These are phyloP conservation scores for Centropyge bicolor DNA, from an alignment of 2,797 vertebrate species.

Conservation along the genomic window DNA sequence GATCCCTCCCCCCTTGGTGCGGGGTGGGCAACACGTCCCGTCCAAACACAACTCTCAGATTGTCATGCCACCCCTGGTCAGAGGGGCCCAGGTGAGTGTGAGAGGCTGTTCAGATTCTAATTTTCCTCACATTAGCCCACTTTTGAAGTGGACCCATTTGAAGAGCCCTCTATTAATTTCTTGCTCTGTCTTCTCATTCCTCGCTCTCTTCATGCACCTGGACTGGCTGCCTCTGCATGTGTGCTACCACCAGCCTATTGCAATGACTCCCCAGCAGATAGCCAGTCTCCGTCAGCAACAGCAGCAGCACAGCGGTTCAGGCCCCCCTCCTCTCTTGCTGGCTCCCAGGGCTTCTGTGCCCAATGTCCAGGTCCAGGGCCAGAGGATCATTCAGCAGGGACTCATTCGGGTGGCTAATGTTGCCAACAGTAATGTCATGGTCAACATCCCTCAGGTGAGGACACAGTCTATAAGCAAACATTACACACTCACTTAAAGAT, in stretches of 20 bases:
- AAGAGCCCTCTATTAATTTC: background rate
- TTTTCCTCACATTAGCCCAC: background rate
- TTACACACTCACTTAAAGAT: background rate
- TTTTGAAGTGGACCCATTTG: background rate
- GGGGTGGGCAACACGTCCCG: conserved; percentile 91
- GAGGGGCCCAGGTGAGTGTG: conserved; percentile 93
- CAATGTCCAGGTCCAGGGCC: conserved; percentile 96
- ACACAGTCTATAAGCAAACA: background rate
- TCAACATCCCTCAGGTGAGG: conserved; percentile 94
- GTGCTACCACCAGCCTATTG: conserved; percentile 75
- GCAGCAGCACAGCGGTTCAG: conserved; percentile 94
- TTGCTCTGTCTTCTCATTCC: background rate
- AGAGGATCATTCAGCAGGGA: conserved; percentile 98
- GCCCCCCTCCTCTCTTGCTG: conserved; percentile 94
- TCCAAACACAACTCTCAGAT: conserved; percentile 94
- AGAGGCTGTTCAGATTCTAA: background rate
- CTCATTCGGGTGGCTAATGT: conserved; percentile 97
- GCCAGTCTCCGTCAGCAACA: conserved; percentile 89
- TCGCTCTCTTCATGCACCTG: background rate
- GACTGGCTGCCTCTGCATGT: conserved; percentile 22
- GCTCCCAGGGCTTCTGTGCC: conserved; percentile 94
- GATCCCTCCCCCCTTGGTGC: conserved; percentile 95
- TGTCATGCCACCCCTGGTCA: conserved; percentile 95
- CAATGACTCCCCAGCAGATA: conserved; percentile 91
- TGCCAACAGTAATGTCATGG: conserved; percentile 91